Base-by-base conservation (phyloP, 2,797 vertebrate species). In the Silurus lanzhouensis region DNA sequence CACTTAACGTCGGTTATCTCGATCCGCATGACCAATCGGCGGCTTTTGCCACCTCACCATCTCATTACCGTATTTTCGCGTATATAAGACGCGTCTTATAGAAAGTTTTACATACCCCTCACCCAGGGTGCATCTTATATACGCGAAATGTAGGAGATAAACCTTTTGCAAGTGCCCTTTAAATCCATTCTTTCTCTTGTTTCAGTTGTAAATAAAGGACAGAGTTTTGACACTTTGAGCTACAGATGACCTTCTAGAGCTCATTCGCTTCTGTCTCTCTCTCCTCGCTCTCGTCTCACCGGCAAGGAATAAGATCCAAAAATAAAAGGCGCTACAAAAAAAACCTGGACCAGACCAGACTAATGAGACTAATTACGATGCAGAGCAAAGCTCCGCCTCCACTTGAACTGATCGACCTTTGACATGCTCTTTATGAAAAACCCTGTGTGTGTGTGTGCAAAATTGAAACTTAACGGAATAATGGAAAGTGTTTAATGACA, bases 351-450 rank as follows among this genome's bases (percentile, higher is more conserved):
- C 64, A 52, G 63, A 72, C 63, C 19, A 38, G 83, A 85, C 85
- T 86, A 85, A 90, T 86, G 74, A 48, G 46, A 68, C 83, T 88
- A 87, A 91, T 90, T 88, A 90, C 85, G 82, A 88, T 86, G 86
- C 83, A 27, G 75, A 27, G 48, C 52, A 58, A 84, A 81, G 31
- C 83, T 70, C 77, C 66, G 31, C 61, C 52, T 67, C 64, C 44
- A 70, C 7, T 38, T 87, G 83, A 88, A 84, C 88, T 75, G 75
- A 85, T 87, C 76, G 71, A 88, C 82, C 86, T 87, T 83, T 90
- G 85, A 88, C 88, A 84, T 31, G 70, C 84, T 75, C 87, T 87
- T 87, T 88, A 63, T 27, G 17, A 38, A 38, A 38, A 31, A 60
- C 48, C 25, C 66, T 2, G 17, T 22, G 82, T 64, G 83, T 60